Conservation (phyloP, 2,888 invertebrate genomes). For the Lissocephala sabroskyi region DNA sequence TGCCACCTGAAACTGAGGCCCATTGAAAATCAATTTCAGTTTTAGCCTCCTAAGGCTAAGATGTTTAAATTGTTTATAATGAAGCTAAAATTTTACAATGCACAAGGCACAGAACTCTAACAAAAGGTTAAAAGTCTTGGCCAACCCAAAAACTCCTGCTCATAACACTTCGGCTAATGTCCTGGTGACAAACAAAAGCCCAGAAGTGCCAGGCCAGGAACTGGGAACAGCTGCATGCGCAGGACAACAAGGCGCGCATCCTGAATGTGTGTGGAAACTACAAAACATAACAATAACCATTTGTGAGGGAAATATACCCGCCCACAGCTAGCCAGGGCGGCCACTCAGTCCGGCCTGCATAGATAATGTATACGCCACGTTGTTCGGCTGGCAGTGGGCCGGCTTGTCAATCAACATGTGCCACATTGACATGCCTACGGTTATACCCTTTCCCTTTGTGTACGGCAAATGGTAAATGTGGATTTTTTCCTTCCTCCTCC, state of each 20-base stretch:
- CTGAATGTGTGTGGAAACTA: constrained; percentile 43
- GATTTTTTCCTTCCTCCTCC: too few relatives aligned
- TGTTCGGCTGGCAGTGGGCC: constrained; percentile 3
- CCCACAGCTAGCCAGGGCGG: neutral
- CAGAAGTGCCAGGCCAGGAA: neutral
- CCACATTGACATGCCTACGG: too few relatives aligned
- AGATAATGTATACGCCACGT: constrained; percentile 36
- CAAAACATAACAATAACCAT: constrained; percentile 45
- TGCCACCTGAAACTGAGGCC: neutral
- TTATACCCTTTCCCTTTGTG: too few relatives aligned
- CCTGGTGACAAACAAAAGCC: neutral
- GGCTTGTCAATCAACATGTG: constrained; percentile 2
- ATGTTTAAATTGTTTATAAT: constrained; percentile 1
- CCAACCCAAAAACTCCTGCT: too few relatives aligned
- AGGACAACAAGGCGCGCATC: constrained; percentile 22
- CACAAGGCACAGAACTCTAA: neutral
- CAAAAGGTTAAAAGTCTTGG: neutral
- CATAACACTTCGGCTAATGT: constrained; percentile 6
- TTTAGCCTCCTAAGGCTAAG: too few relatives aligned
- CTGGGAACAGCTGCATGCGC: constrained; percentile 41
- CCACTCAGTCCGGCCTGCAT: constrained; percentile 8
- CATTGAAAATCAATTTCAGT: too few relatives aligned
- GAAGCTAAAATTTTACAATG: neutral
- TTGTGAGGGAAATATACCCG: constrained; percentile 12
- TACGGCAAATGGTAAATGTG: too few relatives aligned